Evolutionary conservation across 2,113 vertebrate species (phyloP), one percentile per base, ranked within the genome.

Genomic region (Scophthalmus maximus): DNA sequence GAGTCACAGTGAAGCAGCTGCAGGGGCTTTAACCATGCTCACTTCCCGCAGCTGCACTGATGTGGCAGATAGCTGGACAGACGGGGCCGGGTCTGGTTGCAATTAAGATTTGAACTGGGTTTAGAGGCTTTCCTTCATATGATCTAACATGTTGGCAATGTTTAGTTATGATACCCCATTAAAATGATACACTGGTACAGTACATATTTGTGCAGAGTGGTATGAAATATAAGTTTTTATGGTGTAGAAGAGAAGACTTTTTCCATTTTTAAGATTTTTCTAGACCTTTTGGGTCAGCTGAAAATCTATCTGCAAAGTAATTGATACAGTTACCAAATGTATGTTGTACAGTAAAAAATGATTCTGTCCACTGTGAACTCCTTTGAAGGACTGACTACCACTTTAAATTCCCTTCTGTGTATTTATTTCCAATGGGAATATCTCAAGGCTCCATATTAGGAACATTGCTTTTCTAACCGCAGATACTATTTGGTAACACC

Each of bases 1-100:
- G 15, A 29, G 38, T 72, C 81, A 51, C 52, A 73, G 40, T 14
- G 52, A 29, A 76, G 71, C 85, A 78, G 84, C 84, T 87, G 80
- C 59, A 70, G 58, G 20, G 56, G 47, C 20, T 68, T 70, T 60
- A 47, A 68, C 55, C 17, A 6, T 40, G 61, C 36, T 34, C 40
- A 25, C 9, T 22, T 8, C 2, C n/a, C 36, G 52, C 67, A 79
- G 76, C 59, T 79, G 78, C 47, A 65, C 18, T 30, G 20, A 25
- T 47, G 38, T 42, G 66, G 30, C 46, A 29, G 59, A 61, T 44
- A 60, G 34, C 34, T 58, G 49, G 20, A 49, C 20, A 38, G 29
- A 26, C 14, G 15, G 12, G 22, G 6, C n/a, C 49, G 65, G 34
- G 60, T 6, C 23, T 66, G 49, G 10, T 34, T 20, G 0, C 26